phyloP scores from a whole-genome alignment of 2,113 vertebrate genomes.

The Sporophila hypoxantha region DNA sequence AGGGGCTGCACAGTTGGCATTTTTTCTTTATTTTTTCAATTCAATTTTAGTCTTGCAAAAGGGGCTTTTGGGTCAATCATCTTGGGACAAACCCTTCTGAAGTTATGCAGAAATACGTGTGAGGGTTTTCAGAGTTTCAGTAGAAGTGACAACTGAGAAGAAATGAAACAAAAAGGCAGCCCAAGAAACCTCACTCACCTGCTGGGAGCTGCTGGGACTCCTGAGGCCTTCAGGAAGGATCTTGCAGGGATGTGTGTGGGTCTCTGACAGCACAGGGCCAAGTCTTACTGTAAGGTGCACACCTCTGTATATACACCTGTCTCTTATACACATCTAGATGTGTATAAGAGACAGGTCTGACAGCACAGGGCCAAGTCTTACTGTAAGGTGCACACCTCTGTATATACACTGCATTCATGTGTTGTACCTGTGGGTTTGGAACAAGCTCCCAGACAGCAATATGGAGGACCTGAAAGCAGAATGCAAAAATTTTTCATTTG shows the following conservation, averaged over 20 bases:
- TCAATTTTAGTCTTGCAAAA: neutral
- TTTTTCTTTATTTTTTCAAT: neutral
- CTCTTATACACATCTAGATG: no score
- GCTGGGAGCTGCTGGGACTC: neutral
- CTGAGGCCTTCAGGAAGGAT: neutral
- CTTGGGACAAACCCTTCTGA: neutral
- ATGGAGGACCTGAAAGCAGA: neutral
- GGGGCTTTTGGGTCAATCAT: neutral
- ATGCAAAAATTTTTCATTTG: neutral
- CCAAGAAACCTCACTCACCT: neutral
- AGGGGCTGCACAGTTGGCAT: neutral
- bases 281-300: neutral
- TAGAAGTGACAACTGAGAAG: neutral
- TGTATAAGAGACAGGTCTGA: no score
- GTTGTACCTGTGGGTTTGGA: neutral
- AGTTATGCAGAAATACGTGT: neutral
- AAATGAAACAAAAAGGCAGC: neutral
- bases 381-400: neutral
- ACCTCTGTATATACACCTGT: accelerated
- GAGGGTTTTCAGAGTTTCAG: neutral
- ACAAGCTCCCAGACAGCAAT: neutral
- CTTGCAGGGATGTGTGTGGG: accelerated
- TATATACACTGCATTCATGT: no score
- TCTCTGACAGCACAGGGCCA: neutral
- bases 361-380: neutral